phyloP scores from a whole-genome alignment of 2,797 vertebrate genomes.

The Arvicola amphibius region DNA sequence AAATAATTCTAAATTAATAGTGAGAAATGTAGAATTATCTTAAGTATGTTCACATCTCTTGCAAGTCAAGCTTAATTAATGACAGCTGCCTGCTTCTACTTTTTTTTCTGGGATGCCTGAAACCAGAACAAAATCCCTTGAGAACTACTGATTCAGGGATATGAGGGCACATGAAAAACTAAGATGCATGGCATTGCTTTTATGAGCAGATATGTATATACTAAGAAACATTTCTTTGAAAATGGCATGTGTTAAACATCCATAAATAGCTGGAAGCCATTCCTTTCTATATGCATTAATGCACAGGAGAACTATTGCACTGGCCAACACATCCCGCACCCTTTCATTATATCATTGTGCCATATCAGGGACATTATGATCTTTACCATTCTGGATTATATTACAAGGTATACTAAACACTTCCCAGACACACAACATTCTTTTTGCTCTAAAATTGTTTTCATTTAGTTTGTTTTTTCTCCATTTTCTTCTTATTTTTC shows the following conservation, averaged over 20 bases:
- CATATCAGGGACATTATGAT: background rate
- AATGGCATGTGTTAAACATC: slow-evolving; percentile 1
- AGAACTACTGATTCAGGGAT: background rate
- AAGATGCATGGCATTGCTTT: background rate
- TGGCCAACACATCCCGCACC: background rate
- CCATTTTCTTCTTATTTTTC: slow-evolving; percentile 40
- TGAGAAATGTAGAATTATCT: background rate
- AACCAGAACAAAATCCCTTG: background rate
- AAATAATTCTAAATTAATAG: slow-evolving; percentile 16
- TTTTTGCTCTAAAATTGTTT: slow-evolving; percentile 45
- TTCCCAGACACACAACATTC: background rate
- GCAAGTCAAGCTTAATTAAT: background rate
- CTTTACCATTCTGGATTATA: background rate
- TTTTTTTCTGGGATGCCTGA: background rate
- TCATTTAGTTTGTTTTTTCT: slow-evolving; percentile 41
- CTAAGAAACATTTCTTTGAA: slow-evolving; percentile 39
- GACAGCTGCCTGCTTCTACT: background rate
- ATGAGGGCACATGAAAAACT: background rate
- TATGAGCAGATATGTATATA: background rate
- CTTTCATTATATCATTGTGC: background rate
- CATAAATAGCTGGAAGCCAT: background rate
- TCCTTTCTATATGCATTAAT: background rate
- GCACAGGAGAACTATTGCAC: background rate
- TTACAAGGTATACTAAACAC: background rate
- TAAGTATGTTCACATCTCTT: slow-evolving; percentile 12